phyloP scores from a whole-genome alignment of 1,140 invertebrate genomes.

The Oreohelix idahoensis region DNA sequence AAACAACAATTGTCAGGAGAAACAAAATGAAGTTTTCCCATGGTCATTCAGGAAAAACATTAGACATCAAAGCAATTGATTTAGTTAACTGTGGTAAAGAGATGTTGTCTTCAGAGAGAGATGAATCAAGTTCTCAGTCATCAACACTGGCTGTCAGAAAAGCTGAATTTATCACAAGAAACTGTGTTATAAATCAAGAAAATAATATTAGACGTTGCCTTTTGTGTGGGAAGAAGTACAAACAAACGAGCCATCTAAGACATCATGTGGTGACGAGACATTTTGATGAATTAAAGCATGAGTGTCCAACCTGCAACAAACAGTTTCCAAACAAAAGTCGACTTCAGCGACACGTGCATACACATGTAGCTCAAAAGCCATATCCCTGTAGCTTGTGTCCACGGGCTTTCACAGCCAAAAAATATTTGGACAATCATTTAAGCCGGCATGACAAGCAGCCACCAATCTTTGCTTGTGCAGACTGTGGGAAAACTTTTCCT shows the following conservation, averaged over 20 bases:
- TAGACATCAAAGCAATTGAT: not conserved
- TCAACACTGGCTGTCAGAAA: not conserved
- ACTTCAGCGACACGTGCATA: not conserved
- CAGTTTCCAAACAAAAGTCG: not conserved
- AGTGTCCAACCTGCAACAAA: not conserved
- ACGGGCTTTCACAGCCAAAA: not conserved
- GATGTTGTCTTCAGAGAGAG: not conserved
- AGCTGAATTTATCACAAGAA: not conserved
- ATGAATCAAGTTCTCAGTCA: not conserved
- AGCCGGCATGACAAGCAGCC: not conserved
- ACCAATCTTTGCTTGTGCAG: not conserved
- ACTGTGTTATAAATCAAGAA: not conserved
- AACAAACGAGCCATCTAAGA: not conserved
- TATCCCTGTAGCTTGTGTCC: not conserved
- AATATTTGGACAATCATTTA: not conserved
- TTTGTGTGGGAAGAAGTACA: not conserved
- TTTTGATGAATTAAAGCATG: not conserved
- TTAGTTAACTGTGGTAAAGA: not conserved
- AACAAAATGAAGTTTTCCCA: not conserved
- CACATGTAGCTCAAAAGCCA: not conserved
- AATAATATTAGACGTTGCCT: not conserved
- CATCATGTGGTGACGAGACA: not conserved
- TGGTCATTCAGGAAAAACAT: not conserved
- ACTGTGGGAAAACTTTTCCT: not conserved
- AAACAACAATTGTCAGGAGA: not conserved